Evolutionary conservation across 2,888 invertebrate species (phyloP).

Genomic region (Spatulosminthurus flaviceps): DNA sequence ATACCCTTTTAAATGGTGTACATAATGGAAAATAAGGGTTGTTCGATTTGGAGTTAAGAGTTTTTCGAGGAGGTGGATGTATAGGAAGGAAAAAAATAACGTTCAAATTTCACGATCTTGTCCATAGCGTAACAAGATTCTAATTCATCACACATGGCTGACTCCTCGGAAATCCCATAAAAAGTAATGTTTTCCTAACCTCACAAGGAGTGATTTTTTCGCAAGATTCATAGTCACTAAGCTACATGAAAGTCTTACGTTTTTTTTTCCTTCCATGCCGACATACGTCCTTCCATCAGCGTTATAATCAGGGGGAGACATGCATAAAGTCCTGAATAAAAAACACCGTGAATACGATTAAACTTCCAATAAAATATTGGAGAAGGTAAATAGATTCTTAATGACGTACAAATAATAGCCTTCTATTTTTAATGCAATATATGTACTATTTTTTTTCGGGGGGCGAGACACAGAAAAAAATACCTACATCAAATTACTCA

Average conservation of each 20-base stretch:
- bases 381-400: constrained; percentile 24
- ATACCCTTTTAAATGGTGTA: neutral
- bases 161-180: constrained; percentile 57
- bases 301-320: constrained; percentile 2
- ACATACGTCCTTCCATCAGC: neutral
- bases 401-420: constrained; percentile 13
- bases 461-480: constrained; percentile 7
- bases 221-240: constrained; percentile 26
- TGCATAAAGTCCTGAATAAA: neutral
- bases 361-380: constrained; percentile 23
- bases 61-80: constrained; percentile 10
- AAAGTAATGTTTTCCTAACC: constrained; percentile 58
- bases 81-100: constrained; percentile 35
- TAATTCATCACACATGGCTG: constrained; percentile 63
- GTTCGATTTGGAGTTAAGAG: constrained; percentile 17
- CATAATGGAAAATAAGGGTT: constrained; percentile 23
- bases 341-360: neutral
- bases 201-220: constrained; percentile 53
- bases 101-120: constrained; percentile 60
- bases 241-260: neutral
- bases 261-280: neutral
- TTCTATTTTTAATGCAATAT: constrained; percentile 2
- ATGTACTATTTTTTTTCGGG: neutral
- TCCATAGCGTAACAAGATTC: constrained; percentile 64
- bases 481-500: constrained; percentile 15